Base-by-base conservation (phyloP, 2,797 vertebrate species). In the Sebastes trivittatus region DNA sequence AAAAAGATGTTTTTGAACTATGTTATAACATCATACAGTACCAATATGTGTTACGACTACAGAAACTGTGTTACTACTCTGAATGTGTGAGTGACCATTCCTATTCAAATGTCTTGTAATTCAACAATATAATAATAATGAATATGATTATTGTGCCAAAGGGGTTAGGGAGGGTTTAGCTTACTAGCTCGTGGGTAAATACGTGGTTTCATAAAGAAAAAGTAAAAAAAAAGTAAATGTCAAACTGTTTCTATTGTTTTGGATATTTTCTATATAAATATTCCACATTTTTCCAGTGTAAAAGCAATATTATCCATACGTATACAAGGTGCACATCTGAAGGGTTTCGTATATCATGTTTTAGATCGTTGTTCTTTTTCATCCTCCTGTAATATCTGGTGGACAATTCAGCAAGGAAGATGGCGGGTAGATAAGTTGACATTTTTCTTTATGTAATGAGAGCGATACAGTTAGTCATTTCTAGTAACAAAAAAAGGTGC, bases 81-180 rank as follows among this genome's bases (percentile, higher is more conserved):
- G 85, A 94, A 93, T 89, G 88, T 94, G 93, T 93, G 86, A 92
- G 89, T 92, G 88, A 93, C 77, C 86, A 92, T 94, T 95, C 86
- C 88, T 92, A 91, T 93, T 94, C 87, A 93, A 86, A 93, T 88
- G 93, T 95, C 87, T 93, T 93, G 93, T 94, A 90, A 93, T 89
- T 93, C 73, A 87, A 92, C 78, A 84, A 89, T 94, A 93, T 87
- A 82, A 94, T 89, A 87, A 87, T 81, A 78, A 92, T 88, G 84
- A 77, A 82, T 90, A 93, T 92, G 80, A 93, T 88, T 92, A 91
- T 93, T 94, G 95, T 96, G 94, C 95, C 95, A 96, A 96, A 96
- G 88, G 90, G 92, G 89, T 83, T 49, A 62, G 85, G 87, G 87
- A 64, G 86, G 88, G 82, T 87, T 63, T 90, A 87, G 80, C 78